Base-by-base conservation (phyloP, 2,113 vertebrate species). In the Sarotherodon lohbergeri region DNA sequence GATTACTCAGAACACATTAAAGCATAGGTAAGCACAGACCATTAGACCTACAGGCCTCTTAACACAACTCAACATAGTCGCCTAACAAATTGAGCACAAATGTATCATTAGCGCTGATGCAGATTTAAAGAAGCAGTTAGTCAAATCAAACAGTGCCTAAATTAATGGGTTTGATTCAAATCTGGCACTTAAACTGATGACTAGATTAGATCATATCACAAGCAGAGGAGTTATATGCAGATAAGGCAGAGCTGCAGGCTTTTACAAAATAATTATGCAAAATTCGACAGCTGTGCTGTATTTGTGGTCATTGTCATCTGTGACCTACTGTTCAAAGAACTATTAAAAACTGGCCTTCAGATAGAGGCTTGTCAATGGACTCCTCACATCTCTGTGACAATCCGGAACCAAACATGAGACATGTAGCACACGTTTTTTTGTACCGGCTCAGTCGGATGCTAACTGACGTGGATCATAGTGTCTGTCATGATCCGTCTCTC, bases 1-100 rank as follows among this genome's bases (percentile, higher is more conserved):
- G 83, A 91, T 93, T 86, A 86, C 86, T 92, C 84, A n/a, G 93
- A 11, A n/a, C 85, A 92, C 90, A 91, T 94, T 90, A 92, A 92
- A 89, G 88, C 83, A 86, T 27, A 90, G 88, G 89, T 89, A 89
- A 90, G 83, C 86, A 90, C 54, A 85, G 89, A 88, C 86, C 91
- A 92, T 89, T 89, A 89, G 82, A 73, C 88, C 87, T 83, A 9
- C 54, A 56, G 91, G 86, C 82, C 90, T 90, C 85, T 93, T 86
- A 91, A 88, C 86, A 73, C 91, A 81, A 24, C 86, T 90, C 89
- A 85, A 66, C 88, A 89, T 81, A 76, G 86, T 88, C 57, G 19
- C 50, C 19, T 7, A 52, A 71, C 83, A 87, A 90, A 90, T 89
- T 84, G 66, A 89, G 84, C 88, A 50, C 84, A 89, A 81, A 86